These are phyloP conservation scores for Gymnothorax reevesii DNA, from an alignment of 2,797 vertebrate genomes.

Conservation along the genomic window DNA sequence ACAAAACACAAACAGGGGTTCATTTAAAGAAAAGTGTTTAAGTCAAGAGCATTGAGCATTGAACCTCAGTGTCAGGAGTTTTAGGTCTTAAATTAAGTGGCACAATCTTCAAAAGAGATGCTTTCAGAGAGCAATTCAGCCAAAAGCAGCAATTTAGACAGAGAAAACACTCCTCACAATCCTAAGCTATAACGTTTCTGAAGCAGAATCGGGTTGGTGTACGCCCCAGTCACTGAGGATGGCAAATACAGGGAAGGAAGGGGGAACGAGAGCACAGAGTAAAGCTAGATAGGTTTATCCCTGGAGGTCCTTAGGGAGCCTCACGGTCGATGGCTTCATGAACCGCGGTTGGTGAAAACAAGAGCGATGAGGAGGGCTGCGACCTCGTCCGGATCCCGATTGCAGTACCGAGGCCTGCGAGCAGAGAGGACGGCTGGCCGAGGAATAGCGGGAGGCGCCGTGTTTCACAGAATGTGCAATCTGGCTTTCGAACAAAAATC, in stretches of 20 bases:
- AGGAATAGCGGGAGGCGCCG: not conserved
- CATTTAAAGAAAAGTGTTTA: not conserved
- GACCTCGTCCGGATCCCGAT: not conserved
- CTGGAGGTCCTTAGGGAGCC: not conserved
- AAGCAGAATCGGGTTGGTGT: not conserved
- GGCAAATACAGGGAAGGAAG: not conserved
- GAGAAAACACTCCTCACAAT: not conserved
- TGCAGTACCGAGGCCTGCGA: not conserved
- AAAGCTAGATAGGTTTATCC: not conserved
- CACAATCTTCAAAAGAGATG: not conserved
- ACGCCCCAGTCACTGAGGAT: not conserved
- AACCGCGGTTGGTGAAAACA: not conserved
- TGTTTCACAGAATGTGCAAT: slow-evolving; percentile 8
- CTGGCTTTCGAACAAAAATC: not conserved
- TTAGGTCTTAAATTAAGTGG: not conserved
- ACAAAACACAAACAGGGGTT: not conserved
- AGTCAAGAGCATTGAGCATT: not conserved
- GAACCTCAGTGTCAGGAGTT: not conserved
- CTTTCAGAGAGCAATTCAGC: not conserved
- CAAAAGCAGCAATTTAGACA: not conserved
- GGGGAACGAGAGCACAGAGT: not conserved
- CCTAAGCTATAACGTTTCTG: not conserved
- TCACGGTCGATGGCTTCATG: not conserved
- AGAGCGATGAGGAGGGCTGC: not conserved
- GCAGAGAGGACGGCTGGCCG: not conserved